These are phyloP conservation scores for Zaprionus vittiger DNA, from an alignment of 1,140 invertebrate genomes.

Conservation along the genomic window DNA sequence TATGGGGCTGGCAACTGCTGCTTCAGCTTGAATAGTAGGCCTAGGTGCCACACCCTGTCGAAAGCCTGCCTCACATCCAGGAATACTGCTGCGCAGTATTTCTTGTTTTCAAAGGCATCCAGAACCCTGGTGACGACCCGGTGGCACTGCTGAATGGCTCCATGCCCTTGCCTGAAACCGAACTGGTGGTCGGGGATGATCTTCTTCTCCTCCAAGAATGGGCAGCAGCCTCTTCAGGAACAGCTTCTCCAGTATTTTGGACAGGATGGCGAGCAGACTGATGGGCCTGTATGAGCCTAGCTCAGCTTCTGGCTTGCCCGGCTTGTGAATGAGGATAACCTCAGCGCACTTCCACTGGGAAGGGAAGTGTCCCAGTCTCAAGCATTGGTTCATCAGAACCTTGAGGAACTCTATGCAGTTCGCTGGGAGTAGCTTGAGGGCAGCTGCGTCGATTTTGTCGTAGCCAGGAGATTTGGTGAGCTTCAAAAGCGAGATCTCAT, in stretches of 20 bases:
- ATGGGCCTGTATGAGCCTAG: constrained; percentile 6
- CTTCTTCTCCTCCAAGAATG: background rate
- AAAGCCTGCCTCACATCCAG: background rate
- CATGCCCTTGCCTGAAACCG: constrained; percentile 2
- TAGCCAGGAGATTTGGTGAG: constrained; percentile 20
- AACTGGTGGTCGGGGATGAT: constrained; percentile 15
- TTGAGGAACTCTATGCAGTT: background rate
- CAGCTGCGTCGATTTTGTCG: constrained; percentile 17
- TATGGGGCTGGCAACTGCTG: background rate
- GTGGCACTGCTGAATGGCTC: constrained; percentile 9
- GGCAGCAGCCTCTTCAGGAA: constrained; percentile 6
- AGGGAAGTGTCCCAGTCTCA: constrained; percentile 12
- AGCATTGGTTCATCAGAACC: background rate
- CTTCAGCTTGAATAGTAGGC: constrained; percentile 11
- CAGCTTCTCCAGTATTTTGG: constrained; percentile 18
- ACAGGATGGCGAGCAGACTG: constrained; percentile 14
- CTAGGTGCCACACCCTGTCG: constrained; percentile 11
- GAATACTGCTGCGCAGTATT: constrained; percentile 3
- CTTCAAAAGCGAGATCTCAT: background rate
- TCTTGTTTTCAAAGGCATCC: background rate
- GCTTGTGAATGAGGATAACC: constrained; percentile 4
- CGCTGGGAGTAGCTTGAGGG: background rate
- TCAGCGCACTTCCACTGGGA: constrained; percentile 29
- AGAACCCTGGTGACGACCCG: background rate
- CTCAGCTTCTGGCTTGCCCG: constrained; percentile 7